Percentiles rank a stretch among this genome's conserved stretches.
phyloP scores from a whole-genome alignment of 2,113 vertebrate genomes.

The Callithrix jacchus region DNA sequence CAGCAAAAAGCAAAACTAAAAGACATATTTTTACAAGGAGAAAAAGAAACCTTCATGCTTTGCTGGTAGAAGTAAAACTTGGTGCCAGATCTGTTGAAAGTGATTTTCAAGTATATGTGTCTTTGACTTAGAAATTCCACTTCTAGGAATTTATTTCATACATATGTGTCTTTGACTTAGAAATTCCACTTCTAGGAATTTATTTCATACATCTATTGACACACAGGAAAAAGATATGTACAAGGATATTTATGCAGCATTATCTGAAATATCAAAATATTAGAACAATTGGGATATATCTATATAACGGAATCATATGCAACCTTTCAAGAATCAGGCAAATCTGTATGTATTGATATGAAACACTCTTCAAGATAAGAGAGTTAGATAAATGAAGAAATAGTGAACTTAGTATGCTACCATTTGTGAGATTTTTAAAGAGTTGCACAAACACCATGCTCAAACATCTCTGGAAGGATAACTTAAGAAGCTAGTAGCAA shows the following conservation, averaged over 20 bases:
- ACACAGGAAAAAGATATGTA: background rate
- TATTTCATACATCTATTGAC: background rate
- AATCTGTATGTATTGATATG: background rate
- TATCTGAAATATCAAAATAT: constrained; percentile 38
- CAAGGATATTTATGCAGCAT: background rate
- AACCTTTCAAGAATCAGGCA: background rate
- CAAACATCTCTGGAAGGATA: no score
- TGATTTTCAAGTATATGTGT: background rate
- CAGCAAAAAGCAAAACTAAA: background rate
- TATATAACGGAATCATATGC: background rate
- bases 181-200: background rate
- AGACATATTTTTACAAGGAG: background rate
- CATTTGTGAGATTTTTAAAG: background rate
- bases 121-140: background rate
- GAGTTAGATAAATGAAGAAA: background rate
- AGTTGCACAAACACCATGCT: no score
- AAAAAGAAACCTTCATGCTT: background rate
- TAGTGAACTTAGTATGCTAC: background rate
- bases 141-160: background rate
- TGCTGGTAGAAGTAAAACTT: background rate
- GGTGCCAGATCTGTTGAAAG: background rate
- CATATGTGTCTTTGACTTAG: background rate
- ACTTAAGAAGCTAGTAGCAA: background rate
- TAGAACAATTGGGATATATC: background rate
- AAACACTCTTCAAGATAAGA: background rate